Percentiles rank a stretch among this genome's conserved stretches.
Conservation (phyloP, 2,113 vertebrate genomes). For the Macrotis lagotis region DNA sequence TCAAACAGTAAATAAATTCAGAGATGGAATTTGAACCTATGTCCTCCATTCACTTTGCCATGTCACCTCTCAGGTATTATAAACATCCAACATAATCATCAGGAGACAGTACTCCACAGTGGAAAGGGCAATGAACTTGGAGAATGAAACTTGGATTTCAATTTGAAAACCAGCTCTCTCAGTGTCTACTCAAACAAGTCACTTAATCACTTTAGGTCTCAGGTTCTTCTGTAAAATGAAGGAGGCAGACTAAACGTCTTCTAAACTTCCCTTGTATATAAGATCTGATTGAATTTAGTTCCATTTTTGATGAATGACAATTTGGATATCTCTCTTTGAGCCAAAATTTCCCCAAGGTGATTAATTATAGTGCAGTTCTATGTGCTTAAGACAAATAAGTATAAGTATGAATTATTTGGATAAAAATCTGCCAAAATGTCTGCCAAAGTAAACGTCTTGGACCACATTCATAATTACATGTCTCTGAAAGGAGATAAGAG, state of each 20-base stretch:
- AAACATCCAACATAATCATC: neutral
- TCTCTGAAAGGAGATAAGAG: neutral
- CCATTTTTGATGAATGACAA: neutral
- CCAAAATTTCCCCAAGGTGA: neutral
- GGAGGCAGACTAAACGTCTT: neutral
- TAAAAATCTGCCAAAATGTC: neutral
- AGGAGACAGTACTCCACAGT: neutral
- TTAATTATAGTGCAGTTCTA: neutral
- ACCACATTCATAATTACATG: neutral
- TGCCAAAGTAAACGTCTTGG: neutral
- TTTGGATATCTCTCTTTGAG: neutral
- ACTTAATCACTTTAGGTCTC: neutral
- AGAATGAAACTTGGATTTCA: neutral
- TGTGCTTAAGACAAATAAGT: neutral
- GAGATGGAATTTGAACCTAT: neutral
- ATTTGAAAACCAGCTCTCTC: neutral
- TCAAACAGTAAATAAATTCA: neutral
- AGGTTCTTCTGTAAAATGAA: neutral
- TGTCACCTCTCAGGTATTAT: neutral
- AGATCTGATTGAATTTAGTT: neutral
- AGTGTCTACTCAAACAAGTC: neutral
- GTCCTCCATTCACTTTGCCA: neutral
- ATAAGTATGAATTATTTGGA: neutral
- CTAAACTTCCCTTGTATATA: neutral
- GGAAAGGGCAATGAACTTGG: neutral